phyloP scores from a whole-genome alignment of 2,888 invertebrate species.

The Drosophila dives region DNA sequence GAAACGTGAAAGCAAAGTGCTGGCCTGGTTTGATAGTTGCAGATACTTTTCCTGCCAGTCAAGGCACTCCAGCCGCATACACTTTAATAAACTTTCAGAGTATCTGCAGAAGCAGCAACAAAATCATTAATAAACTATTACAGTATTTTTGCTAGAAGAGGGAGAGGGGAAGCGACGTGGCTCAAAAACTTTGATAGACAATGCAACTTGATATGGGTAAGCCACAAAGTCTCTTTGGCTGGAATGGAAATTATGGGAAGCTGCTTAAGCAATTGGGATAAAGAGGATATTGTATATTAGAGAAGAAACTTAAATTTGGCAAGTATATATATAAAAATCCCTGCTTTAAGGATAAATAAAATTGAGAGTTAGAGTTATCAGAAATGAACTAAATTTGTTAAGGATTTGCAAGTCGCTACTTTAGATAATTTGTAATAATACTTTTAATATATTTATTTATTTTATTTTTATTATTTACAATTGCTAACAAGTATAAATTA shows the following conservation, averaged over 20 bases:
- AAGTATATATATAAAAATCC: neutral
- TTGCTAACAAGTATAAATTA: neutral
- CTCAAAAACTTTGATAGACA: slow-evolving; percentile 52
- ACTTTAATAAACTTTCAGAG: slow-evolving; percentile 67
- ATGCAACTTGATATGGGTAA: slow-evolving; percentile 64
- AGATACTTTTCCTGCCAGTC: slow-evolving; percentile 59
- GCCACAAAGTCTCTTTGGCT: slow-evolving; percentile 54
- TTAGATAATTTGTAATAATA: neutral
- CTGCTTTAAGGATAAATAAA: neutral
- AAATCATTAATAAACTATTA: slow-evolving; percentile 79
- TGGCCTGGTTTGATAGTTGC: slow-evolving; percentile 61
- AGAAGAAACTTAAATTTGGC: neutral
- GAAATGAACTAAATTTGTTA: neutral
- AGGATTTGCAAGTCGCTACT: neutral
- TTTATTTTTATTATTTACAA: neutral
- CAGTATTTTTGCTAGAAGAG: slow-evolving; percentile 52
- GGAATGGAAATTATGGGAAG: slow-evolving; percentile 32
- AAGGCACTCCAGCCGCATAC: slow-evolving; percentile 32
- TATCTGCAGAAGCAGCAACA: slow-evolving; percentile 40
- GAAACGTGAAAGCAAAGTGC: slow-evolving; percentile 65
- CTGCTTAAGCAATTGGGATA: slow-evolving; percentile 45
- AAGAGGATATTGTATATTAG: slow-evolving; percentile 14
- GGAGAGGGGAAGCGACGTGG: neutral
- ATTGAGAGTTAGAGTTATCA: neutral
- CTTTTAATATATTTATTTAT: too few relatives aligned